These are phyloP conservation scores for Bradypodion ventrale DNA, from an alignment of 2,797 vertebrate genomes.

Conservation along the genomic window DNA sequence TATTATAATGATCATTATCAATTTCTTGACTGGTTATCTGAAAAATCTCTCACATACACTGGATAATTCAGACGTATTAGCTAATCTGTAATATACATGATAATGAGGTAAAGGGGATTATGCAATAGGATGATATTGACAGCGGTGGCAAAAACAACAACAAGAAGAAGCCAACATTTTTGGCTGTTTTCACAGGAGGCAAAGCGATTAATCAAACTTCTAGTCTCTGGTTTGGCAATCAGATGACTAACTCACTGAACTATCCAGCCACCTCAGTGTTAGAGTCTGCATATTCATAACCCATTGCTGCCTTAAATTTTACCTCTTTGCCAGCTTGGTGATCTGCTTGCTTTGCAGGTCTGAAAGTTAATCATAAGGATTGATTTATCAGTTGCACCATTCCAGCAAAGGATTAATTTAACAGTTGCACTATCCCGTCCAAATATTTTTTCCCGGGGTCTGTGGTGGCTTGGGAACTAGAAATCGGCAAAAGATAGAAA, in stretches of 20 bases:
- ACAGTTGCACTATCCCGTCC: neutral
- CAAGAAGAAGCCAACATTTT: too few relatives aligned
- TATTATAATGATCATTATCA: slow-evolving; percentile 19
- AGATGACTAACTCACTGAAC: too few relatives aligned
- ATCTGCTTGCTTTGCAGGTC: neutral
- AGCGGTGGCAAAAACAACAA: too few relatives aligned
- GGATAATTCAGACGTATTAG: slow-evolving; percentile 9
- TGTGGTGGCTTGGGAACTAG: too few relatives aligned
- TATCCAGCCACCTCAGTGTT: neutral
- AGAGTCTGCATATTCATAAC: neutral
- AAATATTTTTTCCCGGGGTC: neutral
- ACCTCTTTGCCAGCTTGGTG: neutral
- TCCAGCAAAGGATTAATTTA: too few relatives aligned
- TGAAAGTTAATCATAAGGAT: neutral
- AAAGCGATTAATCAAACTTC: too few relatives aligned
- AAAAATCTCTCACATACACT: neutral
- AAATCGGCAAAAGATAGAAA: too few relatives aligned
- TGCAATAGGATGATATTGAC: too few relatives aligned
- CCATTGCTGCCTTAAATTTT: neutral
- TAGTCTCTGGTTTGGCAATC: too few relatives aligned
- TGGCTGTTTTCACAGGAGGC: too few relatives aligned
- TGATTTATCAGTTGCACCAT: neutral
- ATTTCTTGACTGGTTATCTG: neutral
- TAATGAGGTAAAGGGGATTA: neutral
- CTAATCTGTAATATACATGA: neutral